phyloP scores from a whole-genome alignment of 2,113 vertebrate genomes.

The Nyctibius bracteatus region DNA sequence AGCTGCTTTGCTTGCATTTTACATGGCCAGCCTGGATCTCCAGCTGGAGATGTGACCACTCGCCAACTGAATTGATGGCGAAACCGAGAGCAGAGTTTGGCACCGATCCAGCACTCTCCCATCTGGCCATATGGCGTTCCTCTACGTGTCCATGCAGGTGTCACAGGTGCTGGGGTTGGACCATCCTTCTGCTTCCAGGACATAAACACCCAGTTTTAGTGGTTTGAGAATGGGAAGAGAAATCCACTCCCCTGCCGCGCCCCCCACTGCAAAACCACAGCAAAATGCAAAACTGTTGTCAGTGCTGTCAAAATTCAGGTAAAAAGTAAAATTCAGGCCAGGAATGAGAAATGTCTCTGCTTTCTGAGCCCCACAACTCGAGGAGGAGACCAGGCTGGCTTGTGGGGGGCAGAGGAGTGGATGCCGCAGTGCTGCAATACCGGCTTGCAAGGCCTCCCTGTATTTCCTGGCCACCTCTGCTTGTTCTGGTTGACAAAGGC shows the following conservation, averaged over 20 bases:
- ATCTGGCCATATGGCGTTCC: background rate
- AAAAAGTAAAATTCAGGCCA: background rate
- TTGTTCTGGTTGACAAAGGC: background rate
- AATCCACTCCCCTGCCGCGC: background rate
- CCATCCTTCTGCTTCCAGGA: background rate
- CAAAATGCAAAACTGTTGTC: background rate
- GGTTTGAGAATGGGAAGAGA: fast-evolving
- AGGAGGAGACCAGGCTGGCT: background rate
- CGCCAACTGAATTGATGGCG: fast-evolving
- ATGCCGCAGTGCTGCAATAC: background rate
- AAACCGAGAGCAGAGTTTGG: background rate
- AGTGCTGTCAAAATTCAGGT: background rate
- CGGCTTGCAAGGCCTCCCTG: background rate
- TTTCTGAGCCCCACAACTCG: background rate
- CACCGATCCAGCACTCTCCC: fast-evolving
- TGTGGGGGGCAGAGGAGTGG: background rate
- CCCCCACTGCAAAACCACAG: background rate
- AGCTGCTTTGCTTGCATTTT: background rate
- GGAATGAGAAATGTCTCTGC: background rate
- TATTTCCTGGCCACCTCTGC: background rate
- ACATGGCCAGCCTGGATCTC: background rate
- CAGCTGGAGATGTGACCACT: background rate
- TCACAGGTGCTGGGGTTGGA: fast-evolving
- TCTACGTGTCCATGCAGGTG: background rate
- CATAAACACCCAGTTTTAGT: background rate